Conservation (phyloP, 1,140 invertebrate species). For the Eumeta japonica region DNA sequence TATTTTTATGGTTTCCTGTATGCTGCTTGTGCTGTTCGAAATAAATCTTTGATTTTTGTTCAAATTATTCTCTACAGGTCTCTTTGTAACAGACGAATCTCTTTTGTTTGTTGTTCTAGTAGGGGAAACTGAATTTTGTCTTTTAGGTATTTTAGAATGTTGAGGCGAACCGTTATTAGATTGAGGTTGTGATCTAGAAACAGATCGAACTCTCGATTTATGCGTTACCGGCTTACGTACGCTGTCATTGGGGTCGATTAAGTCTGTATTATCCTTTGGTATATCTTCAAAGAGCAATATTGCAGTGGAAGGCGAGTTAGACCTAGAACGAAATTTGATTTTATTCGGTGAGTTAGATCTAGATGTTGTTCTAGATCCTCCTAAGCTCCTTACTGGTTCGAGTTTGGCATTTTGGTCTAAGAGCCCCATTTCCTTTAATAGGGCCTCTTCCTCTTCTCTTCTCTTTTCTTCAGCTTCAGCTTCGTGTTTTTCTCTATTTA, state of each 20-base stretch:
- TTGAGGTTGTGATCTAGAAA: conserved; percentile 48
- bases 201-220: conserved; percentile 29
- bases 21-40: conserved; percentile 53
- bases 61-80: conserved; percentile 28
- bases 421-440: conserved; percentile 50
- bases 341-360: conserved; percentile 41
- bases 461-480: conserved; percentile 46
- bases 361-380: conserved; percentile 32
- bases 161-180: conserved; percentile 48
- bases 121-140: conserved; percentile 50
- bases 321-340: conserved; percentile 43
- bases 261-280: conserved; percentile 19
- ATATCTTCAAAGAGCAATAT: conserved; percentile 40
- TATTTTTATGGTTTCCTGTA: conserved; percentile 48
- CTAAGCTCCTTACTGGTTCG: conserved; percentile 19
- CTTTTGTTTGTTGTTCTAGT: conserved; percentile 21
- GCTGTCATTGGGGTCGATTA: conserved; percentile 23
- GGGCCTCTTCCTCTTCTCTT: conserved; percentile 47
- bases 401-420: conserved; percentile 29
- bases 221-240: conserved; percentile 31
- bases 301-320: conserved; percentile 45
- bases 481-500: conserved; percentile 54
- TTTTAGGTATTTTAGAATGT: conserved; percentile 51
- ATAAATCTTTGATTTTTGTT: conserved; percentile 46
- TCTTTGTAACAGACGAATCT: conserved; percentile 19